A percentile compares a stretch with the other conserved stretches of the same genome.
Conservation (phyloP, 2,113 vertebrate species). For the Lanius ludovicianus region DNA sequence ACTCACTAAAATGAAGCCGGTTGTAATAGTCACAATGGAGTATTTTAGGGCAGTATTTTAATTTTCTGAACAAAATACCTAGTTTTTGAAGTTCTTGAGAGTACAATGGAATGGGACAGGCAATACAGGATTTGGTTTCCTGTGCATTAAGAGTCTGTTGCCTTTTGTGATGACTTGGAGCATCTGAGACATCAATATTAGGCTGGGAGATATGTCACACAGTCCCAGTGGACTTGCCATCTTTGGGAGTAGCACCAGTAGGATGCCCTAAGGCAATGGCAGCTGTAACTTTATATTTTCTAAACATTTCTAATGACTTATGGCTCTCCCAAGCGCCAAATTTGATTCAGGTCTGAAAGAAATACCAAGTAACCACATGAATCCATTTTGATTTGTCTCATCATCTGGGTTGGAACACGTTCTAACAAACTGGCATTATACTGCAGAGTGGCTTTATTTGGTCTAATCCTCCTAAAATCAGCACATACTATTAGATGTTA, state of each 20-base stretch:
- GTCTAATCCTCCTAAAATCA: not conserved
- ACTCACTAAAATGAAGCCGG: not conserved
- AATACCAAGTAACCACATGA: not conserved
- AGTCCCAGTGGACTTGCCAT: not conserved
- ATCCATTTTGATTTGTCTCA: not conserved
- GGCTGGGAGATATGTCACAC: not conserved
- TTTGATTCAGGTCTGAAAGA: not conserved
- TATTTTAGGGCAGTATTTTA: not conserved
- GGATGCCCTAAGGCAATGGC: not conserved
- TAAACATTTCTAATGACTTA: not conserved
- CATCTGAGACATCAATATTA: not conserved
- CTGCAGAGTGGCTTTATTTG: not conserved
- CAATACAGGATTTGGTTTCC: not conserved
- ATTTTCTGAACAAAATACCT: not conserved
- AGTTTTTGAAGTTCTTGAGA: not conserved
- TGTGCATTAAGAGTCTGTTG: rapidly evolving
- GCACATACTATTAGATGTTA: not conserved
- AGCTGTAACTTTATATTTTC: not conserved
- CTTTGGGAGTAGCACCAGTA: not conserved
- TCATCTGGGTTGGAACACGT: not conserved
- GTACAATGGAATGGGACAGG: rapidly evolving
- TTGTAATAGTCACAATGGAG: not conserved
- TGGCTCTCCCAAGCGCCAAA: not conserved
- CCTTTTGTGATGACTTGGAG: not conserved
- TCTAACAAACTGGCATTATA: not conserved